phyloP scores from a whole-genome alignment of 1,140 invertebrate genomes.

The Eurosta solidaginis region DNA sequence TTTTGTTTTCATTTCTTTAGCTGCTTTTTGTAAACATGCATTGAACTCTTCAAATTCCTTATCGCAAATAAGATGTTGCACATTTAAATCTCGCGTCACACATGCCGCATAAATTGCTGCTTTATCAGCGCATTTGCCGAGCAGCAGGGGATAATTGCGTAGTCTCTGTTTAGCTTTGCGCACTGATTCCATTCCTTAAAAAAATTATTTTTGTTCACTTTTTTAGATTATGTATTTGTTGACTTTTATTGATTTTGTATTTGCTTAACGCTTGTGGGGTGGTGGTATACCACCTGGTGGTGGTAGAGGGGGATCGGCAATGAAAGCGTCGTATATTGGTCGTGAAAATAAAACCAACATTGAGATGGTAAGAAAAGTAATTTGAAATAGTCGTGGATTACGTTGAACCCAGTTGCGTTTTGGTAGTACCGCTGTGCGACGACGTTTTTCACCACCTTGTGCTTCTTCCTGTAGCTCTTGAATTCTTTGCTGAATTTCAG shows the following conservation, averaged over 20 bases:
- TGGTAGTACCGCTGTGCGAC: constrained; percentile 49
- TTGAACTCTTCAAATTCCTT: constrained; percentile 77
- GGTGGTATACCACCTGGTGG: constrained; percentile 49
- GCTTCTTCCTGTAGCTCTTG: constrained; percentile 44
- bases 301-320: constrained; percentile 55
- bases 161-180: constrained; percentile 73
- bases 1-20: constrained; percentile 69
- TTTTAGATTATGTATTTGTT: constrained; percentile 4
- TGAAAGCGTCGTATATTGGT: constrained; percentile 72
- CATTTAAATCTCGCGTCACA: constrained; percentile 72
- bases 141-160: constrained; percentile 72
- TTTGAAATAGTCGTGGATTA: constrained; percentile 63
- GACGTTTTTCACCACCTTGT: constrained; percentile 48
- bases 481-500: constrained; percentile 47
- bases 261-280: constrained; percentile 41
- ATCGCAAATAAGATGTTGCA: constrained; percentile 74
- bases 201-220: constrained; percentile 26
- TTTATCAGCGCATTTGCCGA: constrained; percentile 72
- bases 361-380: constrained; percentile 59
- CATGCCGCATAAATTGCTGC: constrained; percentile 76
- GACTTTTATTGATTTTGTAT: constrained; percentile 10
- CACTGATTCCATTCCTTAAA: constrained; percentile 74
- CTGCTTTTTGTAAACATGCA: constrained; percentile 70
- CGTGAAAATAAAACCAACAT: constrained; percentile 69
- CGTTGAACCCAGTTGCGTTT: constrained; percentile 61